phyloP scores from a whole-genome alignment of 2,797 vertebrate genomes.

The Aulostomus chinensis region DNA sequence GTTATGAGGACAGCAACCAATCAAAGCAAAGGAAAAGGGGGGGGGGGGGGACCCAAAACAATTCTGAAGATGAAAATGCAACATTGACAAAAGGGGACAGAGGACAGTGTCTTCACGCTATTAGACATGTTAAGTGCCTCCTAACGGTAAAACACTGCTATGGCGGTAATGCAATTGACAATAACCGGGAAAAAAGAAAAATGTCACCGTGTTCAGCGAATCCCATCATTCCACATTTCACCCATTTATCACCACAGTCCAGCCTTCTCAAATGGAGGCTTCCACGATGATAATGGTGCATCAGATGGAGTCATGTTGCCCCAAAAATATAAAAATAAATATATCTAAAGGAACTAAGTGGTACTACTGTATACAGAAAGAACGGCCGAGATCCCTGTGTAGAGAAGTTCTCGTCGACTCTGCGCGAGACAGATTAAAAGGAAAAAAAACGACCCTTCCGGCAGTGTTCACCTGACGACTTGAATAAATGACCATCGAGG shows the following conservation, averaged over 20 bases:
- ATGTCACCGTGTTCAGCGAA: conserved; percentile 4
- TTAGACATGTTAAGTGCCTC: too few species aligned
- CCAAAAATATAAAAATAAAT: too few species aligned
- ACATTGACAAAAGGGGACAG: conserved; percentile 16
- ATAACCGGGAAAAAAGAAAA: not conserved
- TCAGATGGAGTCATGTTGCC: conserved; percentile 30
- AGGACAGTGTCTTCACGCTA: conserved; percentile 7
- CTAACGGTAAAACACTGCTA: too few species aligned
- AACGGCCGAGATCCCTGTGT: conserved; percentile 20
- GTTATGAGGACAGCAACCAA: too few species aligned
- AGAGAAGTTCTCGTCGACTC: too few species aligned
- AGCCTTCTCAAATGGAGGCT: conserved; percentile 15
- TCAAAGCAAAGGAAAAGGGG: too few species aligned
- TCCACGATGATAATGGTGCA: conserved; percentile 33
- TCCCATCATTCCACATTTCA: conserved; percentile 6
- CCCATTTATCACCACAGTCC: conserved; percentile 7
- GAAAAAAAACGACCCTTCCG: too few species aligned
- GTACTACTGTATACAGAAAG: conserved; percentile 31
- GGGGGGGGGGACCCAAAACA: too few species aligned
- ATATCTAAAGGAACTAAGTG: conserved; percentile 20
- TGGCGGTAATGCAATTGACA: not conserved
- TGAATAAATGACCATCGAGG: too few species aligned
- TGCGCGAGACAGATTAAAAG: too few species aligned
- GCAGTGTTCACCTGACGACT: too few species aligned
- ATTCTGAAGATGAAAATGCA: conserved; percentile 20